Conservation (phyloP, 1,140 invertebrate genomes). For the Drosophila sp. region DNA sequence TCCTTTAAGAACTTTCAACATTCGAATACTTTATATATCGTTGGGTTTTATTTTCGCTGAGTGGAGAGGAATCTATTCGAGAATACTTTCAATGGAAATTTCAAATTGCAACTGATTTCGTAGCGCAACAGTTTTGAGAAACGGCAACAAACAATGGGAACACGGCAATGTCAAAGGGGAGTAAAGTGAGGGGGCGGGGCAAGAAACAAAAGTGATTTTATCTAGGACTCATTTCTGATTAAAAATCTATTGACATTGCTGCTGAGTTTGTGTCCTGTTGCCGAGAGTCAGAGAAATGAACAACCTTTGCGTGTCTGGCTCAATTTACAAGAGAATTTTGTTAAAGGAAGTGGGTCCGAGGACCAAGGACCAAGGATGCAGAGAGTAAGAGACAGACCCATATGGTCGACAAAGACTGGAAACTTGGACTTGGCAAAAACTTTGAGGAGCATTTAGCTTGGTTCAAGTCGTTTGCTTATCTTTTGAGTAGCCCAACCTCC, state of each 20-base stretch:
- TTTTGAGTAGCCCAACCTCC: background rate
- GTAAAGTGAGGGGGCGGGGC: constrained; percentile 4
- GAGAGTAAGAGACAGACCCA: constrained; percentile 6
- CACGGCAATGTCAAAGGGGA: constrained; percentile 1
- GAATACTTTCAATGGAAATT: no score
- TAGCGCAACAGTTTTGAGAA: no score
- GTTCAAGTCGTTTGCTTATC: background rate
- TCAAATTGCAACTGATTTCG: no score
- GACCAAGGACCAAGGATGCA: no score
- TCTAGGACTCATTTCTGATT: constrained; percentile 35
- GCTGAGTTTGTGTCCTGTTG: background rate
- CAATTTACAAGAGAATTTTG: constrained; percentile 51
- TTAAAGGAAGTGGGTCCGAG: constrained; percentile 2
- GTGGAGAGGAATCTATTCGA: no score
- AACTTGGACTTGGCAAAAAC: constrained; percentile 22
- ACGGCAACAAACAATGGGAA: background rate
- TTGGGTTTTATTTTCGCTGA: no score
- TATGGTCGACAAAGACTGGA: background rate
- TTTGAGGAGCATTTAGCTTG: background rate
- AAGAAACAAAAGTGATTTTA: constrained; percentile 1
- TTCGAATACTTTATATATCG: no score
- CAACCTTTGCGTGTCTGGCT: constrained; percentile 14
- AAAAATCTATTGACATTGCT: constrained; percentile 60
- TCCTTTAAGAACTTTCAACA: no score
- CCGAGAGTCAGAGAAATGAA: constrained; percentile 16